Evolutionary conservation across 2,797 vertebrate genomes (phyloP).

Genomic region (Eremophila alpestris): DNA sequence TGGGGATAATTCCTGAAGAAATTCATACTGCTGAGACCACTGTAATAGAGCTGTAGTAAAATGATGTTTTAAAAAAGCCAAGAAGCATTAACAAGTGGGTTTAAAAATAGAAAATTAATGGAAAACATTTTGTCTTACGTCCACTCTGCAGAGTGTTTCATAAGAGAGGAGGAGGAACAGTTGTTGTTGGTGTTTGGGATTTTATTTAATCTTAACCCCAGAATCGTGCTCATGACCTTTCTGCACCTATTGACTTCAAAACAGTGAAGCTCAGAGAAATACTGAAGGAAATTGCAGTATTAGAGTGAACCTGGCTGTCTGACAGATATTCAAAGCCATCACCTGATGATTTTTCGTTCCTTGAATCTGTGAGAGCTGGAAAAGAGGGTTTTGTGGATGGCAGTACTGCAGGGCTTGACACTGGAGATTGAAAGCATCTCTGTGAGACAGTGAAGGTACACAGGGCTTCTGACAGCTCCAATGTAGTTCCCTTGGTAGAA

Average conservation of each 20-base stretch:
- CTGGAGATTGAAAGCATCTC: background rate
- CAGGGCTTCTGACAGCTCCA: background rate
- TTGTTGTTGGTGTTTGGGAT: background rate
- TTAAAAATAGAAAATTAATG: constrained; percentile 51
- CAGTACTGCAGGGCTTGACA: background rate
- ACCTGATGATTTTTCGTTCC: background rate
- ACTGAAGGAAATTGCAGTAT: background rate
- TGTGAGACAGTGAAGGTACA: background rate
- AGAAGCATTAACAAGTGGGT: constrained; percentile 31
- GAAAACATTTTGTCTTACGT: constrained; percentile 24
- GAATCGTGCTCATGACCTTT: background rate
- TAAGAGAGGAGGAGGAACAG: constrained; percentile 32
- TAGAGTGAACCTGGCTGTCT: background rate
- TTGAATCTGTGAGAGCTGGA: background rate
- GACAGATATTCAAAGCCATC: background rate
- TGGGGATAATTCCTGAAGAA: constrained; percentile 9
- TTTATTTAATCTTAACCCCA: constrained; percentile 30
- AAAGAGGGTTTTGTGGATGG: background rate
- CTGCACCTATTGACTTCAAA: background rate
- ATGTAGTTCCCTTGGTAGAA: background rate
- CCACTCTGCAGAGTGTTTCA: constrained; percentile 15
- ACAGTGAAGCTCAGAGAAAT: background rate
- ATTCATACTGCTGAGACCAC: background rate
- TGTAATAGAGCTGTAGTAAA: constrained; percentile 30
- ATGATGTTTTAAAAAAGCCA: constrained; percentile 26